phyloP scores from a whole-genome alignment of 2,888 invertebrate species.

The Chesias legatella region DNA sequence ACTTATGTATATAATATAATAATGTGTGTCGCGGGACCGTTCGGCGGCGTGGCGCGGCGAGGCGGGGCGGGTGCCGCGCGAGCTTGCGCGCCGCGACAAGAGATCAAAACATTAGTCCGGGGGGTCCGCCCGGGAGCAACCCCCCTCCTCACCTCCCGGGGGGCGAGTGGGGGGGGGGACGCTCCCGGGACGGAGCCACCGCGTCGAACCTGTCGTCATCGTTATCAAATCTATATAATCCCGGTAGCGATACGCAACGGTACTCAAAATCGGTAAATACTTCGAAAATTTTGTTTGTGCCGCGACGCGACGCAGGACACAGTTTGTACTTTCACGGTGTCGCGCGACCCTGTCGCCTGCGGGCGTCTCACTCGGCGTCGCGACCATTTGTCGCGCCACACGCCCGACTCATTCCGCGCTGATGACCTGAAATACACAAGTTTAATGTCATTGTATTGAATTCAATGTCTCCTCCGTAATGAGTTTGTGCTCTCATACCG shows the following conservation, averaged over 20 bases:
- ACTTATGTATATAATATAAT: no score
- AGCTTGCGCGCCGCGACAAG: conserved; percentile 9
- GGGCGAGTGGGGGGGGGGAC: no score
- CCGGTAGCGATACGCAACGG: conserved; percentile 22
- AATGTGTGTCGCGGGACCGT: no score
- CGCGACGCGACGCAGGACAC: conserved; percentile 9
- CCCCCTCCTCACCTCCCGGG: no score
- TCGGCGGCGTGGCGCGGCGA: no score
- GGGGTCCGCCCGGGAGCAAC: conserved; percentile 1
- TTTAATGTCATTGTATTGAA: no score
- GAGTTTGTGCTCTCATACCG: no score
- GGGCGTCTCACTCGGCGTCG: neutral
- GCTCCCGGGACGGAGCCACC: no score
- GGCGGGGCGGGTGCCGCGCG: no score
- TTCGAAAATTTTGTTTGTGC: conserved; percentile 23
- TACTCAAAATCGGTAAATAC: conserved; percentile 30
- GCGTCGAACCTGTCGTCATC: no score
- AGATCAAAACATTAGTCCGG: conserved; percentile 10
- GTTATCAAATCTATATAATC: conserved; percentile 23
- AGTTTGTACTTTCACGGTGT: conserved; percentile 25
- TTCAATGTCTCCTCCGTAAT: no score
- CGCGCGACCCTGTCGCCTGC: conserved; percentile 6
- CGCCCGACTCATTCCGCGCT: conserved; percentile 1
- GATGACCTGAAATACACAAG: conserved; percentile 4
- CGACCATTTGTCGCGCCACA: neutral